Conservation (phyloP, 2,797 vertebrate species). For the Vipera latastei region DNA sequence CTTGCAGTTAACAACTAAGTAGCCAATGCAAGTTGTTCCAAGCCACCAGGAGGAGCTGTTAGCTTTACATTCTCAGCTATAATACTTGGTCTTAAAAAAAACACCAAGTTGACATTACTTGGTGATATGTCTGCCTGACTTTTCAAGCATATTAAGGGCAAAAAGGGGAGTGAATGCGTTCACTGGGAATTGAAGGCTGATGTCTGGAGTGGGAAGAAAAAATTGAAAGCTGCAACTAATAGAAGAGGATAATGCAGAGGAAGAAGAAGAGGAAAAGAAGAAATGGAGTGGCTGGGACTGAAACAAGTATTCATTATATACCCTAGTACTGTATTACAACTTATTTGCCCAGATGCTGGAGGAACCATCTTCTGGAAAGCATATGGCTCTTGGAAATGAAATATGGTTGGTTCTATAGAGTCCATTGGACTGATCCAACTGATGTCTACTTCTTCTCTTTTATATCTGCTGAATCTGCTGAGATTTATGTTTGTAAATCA, state of each 20-base stretch:
- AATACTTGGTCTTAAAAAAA: not conserved
- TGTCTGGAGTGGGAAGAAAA: not conserved
- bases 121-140: not conserved
- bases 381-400: not conserved
- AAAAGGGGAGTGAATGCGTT: not conserved
- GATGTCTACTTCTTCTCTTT: not conserved
- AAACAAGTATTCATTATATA: not conserved
- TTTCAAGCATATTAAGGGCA: not conserved
- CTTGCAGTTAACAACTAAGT: not conserved
- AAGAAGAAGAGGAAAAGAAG: not conserved
- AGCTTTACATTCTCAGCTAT: not conserved
- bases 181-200: not conserved
- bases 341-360: not conserved
- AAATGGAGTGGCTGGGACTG: not conserved
- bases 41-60: constrained; percentile 2
- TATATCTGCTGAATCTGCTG: not conserved
- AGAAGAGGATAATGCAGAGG: not conserved
- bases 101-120: not conserved
- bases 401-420: not conserved
- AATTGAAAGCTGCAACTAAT: not conserved
- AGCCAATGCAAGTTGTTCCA: not conserved
- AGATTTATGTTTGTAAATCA: not conserved
- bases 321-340: not conserved
- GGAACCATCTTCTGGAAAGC: not conserved
- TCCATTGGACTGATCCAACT: not conserved